Percentiles rank a stretch among this genome's conserved stretches.
Evolutionary conservation across 2,113 vertebrate species (phyloP).

Genomic region (Halcyon malimbica): DNA sequence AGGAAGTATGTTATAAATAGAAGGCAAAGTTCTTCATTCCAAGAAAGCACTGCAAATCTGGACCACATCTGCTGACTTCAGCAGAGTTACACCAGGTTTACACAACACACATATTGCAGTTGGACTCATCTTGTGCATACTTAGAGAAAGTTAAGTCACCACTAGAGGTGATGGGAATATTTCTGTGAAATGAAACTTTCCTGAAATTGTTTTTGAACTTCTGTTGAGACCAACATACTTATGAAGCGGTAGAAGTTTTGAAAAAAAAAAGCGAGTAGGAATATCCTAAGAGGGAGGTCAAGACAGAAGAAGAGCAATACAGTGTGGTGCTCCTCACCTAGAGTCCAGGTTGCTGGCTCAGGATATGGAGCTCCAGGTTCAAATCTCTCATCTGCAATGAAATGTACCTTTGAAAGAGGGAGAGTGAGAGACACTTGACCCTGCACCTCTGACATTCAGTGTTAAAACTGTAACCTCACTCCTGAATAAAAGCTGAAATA

Average conservation of each 20-base stretch:
- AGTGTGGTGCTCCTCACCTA: neutral
- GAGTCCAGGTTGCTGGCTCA: neutral
- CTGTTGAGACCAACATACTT: neutral
- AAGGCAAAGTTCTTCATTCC: conserved; percentile 11
- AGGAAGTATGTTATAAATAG: conserved; percentile 31
- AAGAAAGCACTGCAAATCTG: conserved; percentile 12
- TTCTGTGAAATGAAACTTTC: neutral
- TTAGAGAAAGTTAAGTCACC: neutral
- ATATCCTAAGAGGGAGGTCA: neutral
- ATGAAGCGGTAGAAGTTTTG: neutral
- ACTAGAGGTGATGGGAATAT: neutral
- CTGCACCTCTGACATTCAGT: neutral
- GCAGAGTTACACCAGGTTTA: conserved; percentile 24
- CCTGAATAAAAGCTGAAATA: neutral
- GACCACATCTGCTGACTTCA: conserved; percentile 58
- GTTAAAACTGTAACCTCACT: neutral
- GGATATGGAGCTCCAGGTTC: neutral
- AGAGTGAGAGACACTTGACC: neutral
- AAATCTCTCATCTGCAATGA: neutral
- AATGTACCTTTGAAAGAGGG: neutral
- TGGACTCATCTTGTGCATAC: neutral
- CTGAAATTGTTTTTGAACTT: neutral
- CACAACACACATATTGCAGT: conserved; percentile 11
- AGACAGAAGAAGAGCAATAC: neutral
- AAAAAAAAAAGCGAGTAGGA: neutral